Base-by-base conservation (phyloP, 2,888 invertebrate species). In the Lasioglossum pauxillum region DNA sequence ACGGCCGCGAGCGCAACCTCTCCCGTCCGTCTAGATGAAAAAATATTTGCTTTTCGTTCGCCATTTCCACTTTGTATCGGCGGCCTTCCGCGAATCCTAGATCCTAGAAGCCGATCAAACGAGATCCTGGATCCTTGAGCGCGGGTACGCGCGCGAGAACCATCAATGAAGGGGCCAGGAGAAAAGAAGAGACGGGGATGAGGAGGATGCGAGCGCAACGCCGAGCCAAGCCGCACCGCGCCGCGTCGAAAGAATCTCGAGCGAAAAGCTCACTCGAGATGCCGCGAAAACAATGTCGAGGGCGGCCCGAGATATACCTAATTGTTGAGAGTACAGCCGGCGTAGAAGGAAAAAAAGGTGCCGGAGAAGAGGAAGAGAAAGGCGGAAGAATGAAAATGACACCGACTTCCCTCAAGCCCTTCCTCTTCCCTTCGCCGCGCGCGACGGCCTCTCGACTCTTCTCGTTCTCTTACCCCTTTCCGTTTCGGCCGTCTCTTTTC, bases 201-300 rank as follows among this genome's bases (percentile, higher is more conserved):
- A 14, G 23, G 27, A 60, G 41, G 75, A 82, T 31, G 86, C 81
- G 85, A 85, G 85, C 75, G n/a, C 57, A 23, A 57, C 57, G n/a
- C n/a, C n/a, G 23, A 23, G 49, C 19, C 19, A 23, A 53, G 49
- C 82, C 80, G 82, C 80, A 7, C 64, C 19, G 35, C 84, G 88
- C 80, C 84, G 53, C 82, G 90, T 83, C 83, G 89, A 86, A 89
- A 88, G 90, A 91, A 91, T 89, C 91, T 87, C 91, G 89, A 92
- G 88, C 91, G 91, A 90, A 91, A 92, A 91, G 91, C 91, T 91
- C 88, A 91, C 90, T 89, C 90, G 88, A 90, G 87, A 88, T 89
- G 87, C 86, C 87, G 90, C 89, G 87, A 91, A 92, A 93, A 92
- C 92, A 92, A 92, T 90, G 91, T 90, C 89, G 91, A 91, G 93